A percentile compares a stretch with the other conserved stretches of the same genome.
These are phyloP conservation scores for Tangara arthus DNA, from an alignment of 2,797 vertebrate species.

Conservation along the genomic window DNA sequence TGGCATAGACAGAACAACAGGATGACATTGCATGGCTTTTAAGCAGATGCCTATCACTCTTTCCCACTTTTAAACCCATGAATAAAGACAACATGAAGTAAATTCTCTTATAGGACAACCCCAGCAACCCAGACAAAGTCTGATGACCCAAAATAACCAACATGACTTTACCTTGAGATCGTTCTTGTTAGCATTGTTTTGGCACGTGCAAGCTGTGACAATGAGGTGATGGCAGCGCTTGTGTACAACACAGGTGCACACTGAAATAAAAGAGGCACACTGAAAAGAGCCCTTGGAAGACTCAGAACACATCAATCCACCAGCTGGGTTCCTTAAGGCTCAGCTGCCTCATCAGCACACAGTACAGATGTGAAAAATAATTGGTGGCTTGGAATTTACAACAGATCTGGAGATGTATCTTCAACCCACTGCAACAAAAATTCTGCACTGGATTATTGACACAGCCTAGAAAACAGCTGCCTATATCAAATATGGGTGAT, in stretches of 20 bases:
- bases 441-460: background rate
- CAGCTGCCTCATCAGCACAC: background rate
- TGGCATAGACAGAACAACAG: background rate
- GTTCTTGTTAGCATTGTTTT: conserved; percentile 84
- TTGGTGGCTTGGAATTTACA: background rate
- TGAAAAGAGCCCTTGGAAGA: conserved; percentile 12
- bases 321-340: background rate
- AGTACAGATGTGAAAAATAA: background rate
- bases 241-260: conserved; percentile 97
- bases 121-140: background rate
- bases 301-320: background rate
- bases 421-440: background rate
- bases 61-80: background rate
- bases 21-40: background rate
- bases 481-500: background rate
- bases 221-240: conserved; percentile 95
- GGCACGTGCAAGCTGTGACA: conserved; percentile 92
- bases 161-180: conserved; percentile 78
- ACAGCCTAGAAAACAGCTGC: background rate
- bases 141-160: background rate
- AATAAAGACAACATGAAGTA: background rate
- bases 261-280: conserved; percentile 73
- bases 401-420: background rate
- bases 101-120: background rate
- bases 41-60: background rate